Base-by-base conservation (phyloP, 1,140 invertebrate species). In the Hylyphantes graminicola region DNA sequence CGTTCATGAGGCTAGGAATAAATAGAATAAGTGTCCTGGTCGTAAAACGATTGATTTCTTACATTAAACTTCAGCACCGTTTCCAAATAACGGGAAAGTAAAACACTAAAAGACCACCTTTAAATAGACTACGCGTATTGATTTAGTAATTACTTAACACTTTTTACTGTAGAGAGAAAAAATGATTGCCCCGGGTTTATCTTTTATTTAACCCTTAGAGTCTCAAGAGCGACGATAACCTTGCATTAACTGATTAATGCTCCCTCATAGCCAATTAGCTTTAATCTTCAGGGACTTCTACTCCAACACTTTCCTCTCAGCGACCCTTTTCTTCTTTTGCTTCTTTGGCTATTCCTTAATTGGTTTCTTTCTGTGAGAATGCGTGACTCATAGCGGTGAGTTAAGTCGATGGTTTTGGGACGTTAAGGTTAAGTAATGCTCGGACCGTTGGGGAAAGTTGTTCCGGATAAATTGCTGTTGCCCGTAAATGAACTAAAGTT, bases 91-190 rank as follows among this genome's bases (percentile, higher is more conserved):
- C 35, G 35, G 5, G 35, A 35, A 35, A 35, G 35, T 35, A 35
- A 35, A 35, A 35, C 35, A 35, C 35, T 35, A 19, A 65, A 65
- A 65, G 35, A 65, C 15, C 19, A 65, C 19, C 48, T n/a, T 17
- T 70, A 70, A 73, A 73, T 57, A 35, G 70, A 57, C 70, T 65
- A 50, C 61, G 50, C 17, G 50, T 77, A 77, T 77, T 77, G 75
- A 77, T 77, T 77, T 77, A 64, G 75, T 77, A 77, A 77, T 77
- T 77, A 77, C 59, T 77, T 77, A 77, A 55, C 59, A 65, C 61
- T 77, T 77, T 75, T 77, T 77, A 77, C n/a, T 19, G 61, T 19
- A 51, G 15, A 3, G 15, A 8, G 11, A 77, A 77, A 77, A 77
- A 77, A 77, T 77, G n/a, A 50, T 57, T 65, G n/a, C 63, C 54